Conservation (phyloP, 2,797 vertebrate species). For the Nyctibius grandis region DNA sequence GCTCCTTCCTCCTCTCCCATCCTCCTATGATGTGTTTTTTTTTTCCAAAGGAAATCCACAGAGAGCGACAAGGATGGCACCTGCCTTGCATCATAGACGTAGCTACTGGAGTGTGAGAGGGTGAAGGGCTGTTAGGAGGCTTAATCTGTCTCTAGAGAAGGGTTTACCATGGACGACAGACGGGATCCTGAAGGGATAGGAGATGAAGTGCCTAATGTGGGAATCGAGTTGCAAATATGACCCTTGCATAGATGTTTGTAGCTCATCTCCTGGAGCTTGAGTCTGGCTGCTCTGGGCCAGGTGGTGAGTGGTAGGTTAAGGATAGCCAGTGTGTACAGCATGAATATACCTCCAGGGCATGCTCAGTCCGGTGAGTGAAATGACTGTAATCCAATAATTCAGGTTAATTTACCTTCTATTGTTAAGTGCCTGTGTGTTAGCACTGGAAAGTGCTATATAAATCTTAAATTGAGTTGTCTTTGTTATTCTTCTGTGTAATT, state of each 20-base stretch:
- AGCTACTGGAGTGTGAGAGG: fast-evolving
- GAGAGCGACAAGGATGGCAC: fast-evolving
- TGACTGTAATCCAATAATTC: not conserved
- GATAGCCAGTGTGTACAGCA: not conserved
- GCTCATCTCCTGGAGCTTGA: not conserved
- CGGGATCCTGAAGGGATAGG: not conserved
- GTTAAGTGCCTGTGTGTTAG: not conserved
- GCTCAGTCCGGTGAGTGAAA: not conserved
- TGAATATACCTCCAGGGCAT: not conserved
- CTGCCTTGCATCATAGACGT: not conserved
- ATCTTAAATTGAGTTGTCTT: conserved; percentile 4
- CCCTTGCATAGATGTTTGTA: not conserved
- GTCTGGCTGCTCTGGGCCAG: not conserved
- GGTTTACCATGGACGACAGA: not conserved
- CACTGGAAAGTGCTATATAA: not conserved
- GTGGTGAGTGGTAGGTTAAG: not conserved
- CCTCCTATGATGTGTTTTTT: fast-evolving
- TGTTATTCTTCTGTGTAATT: not conserved
- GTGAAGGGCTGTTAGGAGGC: not conserved
- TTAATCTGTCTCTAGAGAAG: not conserved
- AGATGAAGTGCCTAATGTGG: not conserved
- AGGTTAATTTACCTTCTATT: not conserved
- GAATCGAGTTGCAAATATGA: not conserved
- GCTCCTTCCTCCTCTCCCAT: not conserved
- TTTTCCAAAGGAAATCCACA: not conserved